Conservation (phyloP, 2,888 invertebrate species). For the Chydorus sphaericus region DNA sequence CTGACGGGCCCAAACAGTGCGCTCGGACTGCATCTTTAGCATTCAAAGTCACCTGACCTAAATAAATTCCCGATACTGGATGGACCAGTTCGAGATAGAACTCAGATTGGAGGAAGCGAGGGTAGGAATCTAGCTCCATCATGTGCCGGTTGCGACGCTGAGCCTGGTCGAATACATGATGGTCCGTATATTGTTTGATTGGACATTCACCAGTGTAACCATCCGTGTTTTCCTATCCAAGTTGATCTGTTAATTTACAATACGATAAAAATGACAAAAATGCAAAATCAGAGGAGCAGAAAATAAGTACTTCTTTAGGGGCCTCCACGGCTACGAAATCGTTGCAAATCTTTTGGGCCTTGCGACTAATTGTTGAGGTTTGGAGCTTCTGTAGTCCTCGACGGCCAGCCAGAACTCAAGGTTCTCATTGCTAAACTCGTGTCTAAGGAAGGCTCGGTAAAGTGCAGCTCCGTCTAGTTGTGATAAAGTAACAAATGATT, state of each 20-base stretch:
- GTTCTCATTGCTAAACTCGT: constrained; percentile 41
- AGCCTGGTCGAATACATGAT: constrained; percentile 35
- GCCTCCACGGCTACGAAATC: constrained; percentile 37
- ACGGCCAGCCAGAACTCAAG: constrained; percentile 41
- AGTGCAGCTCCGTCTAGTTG: constrained; percentile 38
- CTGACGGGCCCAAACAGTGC: too few species aligned
- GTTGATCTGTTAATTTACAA: constrained; percentile 33
- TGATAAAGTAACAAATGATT: too few species aligned
- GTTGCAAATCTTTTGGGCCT: constrained; percentile 35
- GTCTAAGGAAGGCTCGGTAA: constrained; percentile 37
- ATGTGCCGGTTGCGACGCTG: constrained; percentile 37
- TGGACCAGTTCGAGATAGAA: constrained; percentile 31
- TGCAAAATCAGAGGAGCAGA: too few species aligned
- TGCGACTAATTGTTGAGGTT: constrained; percentile 25
- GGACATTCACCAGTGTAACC: constrained; percentile 28
- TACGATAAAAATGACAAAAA: too few species aligned
- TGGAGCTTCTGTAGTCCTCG: constrained; percentile 35
- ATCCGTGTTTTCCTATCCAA: constrained; percentile 36
- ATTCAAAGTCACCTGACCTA: too few species aligned
- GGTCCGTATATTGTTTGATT: constrained; percentile 27
- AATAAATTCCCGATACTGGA: too few species aligned
- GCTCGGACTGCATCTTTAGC: too few species aligned
- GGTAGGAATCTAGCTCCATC: constrained; percentile 39
- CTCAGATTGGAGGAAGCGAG: constrained; percentile 37
- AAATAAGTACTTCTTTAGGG: constrained; percentile 38